Evolutionary conservation across 2,113 vertebrate species (phyloP), one percentile per base, ranked within the genome.

Genomic region (Corythoichthys haematopterus): DNA sequence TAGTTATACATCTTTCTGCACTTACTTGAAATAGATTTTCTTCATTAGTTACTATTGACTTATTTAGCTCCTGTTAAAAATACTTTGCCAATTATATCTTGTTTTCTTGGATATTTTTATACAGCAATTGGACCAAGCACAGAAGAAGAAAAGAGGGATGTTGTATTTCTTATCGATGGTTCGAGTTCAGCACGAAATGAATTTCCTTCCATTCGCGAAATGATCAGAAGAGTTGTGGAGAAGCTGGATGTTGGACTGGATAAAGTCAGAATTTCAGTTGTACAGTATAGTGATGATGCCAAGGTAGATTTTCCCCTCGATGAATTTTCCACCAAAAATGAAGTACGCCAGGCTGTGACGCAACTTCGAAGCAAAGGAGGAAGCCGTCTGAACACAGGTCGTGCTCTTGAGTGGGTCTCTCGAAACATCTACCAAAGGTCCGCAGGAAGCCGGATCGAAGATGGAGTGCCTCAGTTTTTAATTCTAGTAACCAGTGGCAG

Each of bases 91-190:
- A 68, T 64, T 4, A 47, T 50, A 52, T 2, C 1, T 43, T 46
- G 5, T 56, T 59, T 14, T 3, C 40, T 78, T 80, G 15, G 3
- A 64, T 68, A 20, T 67, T 73, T 79, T 64, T 75, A 6, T 78
- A 61, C 82, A 87, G 62, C 48, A 61, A 57, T 68, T 60, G 13
- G 60, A 61, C 40, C 84, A 68, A 52, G 77, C 16, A 52, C 70
- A 10, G 67, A 16, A 57, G 90, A 90, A 33, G 82, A 77, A 76
- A 97, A 94, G 84, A 94, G 89, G 68, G 97, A 99, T 0, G 69
- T 99, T 0, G 96, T 99, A 6, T 99, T 99, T 83, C 91, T 99
- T 53, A 88, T 99, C 12, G 97, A 99, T 0, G 96, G 95, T 33
- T 94, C 94, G 38, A 93, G 92, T 46, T 85, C 78, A 0, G 86